phyloP scores from a whole-genome alignment of 1,140 invertebrate genomes.

The Delia radicum region DNA sequence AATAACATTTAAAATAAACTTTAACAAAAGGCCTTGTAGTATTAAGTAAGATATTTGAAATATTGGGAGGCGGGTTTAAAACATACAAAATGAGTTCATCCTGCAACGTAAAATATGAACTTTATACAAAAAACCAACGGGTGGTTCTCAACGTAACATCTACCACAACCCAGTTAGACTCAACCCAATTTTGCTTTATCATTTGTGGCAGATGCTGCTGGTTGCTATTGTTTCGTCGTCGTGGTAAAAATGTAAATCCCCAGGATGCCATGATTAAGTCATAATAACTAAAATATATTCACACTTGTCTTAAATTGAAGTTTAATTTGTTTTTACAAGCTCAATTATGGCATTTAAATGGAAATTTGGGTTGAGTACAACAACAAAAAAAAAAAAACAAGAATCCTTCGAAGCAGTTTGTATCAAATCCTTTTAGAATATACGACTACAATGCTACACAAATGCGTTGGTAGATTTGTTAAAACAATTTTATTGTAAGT shows the following conservation, averaged over 20 bases:
- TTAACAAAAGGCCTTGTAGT: not conserved
- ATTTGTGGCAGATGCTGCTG: not conserved
- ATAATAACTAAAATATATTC: not conserved
- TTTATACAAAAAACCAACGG: not conserved
- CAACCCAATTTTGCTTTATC: not conserved
- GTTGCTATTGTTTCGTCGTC: not conserved
- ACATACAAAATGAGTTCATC: not conserved
- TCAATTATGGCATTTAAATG: slow-evolving; percentile 28
- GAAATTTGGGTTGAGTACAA: no score
- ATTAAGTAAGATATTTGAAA: not conserved
- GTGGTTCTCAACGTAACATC: not conserved
- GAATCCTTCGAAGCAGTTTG: no score
- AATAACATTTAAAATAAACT: slow-evolving; percentile 17
- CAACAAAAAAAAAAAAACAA: no score
- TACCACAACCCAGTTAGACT: not conserved
- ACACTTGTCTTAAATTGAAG: slow-evolving; percentile 26
- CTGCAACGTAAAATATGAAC: not conserved
- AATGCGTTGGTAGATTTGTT: not conserved
- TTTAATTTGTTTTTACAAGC: slow-evolving; percentile 31
- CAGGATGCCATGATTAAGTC: slow-evolving; percentile 25
- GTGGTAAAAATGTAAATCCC: slow-evolving; percentile 3
- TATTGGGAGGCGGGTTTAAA: not conserved
- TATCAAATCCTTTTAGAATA: not conserved
- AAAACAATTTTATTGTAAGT: no score
- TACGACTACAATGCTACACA: not conserved